Conservation (phyloP, 2,888 invertebrate species). For the Zootermopsis nevadensis region DNA sequence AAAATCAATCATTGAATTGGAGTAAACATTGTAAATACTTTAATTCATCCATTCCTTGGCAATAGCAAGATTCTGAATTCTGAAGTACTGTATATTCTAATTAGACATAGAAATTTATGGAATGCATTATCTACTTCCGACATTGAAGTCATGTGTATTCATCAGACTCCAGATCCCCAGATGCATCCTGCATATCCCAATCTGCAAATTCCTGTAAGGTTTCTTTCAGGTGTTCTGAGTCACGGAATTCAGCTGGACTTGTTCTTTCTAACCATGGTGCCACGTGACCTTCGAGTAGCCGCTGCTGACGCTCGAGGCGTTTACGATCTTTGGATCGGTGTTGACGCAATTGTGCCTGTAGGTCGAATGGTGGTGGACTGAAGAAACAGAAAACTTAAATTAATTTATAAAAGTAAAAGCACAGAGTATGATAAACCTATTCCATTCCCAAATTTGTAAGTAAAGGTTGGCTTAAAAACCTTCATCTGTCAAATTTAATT, state of each 20-base stretch:
- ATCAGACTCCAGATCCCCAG: conserved; percentile 45
- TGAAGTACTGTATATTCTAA: no score
- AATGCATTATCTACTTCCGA: no score
- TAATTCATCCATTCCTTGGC: neutral
- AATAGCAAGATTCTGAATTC: no score
- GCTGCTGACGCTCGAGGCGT: conserved; percentile 59
- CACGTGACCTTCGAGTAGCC: conserved; percentile 58
- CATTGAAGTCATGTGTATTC: conserved; percentile 5
- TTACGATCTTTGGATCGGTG: conserved; percentile 61
- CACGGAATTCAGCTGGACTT: conserved; percentile 21
- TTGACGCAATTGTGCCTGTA: conserved; percentile 69
- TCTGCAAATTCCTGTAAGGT: conserved; percentile 15
- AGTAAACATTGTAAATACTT: neutral
- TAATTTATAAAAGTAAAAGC: neutral
- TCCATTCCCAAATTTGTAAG: no score
- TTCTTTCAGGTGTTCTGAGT: conserved; percentile 2
- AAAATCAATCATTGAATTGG: neutral
- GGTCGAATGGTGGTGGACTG: conserved; percentile 72
- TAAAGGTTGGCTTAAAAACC: no score
- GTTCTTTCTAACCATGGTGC: conserved; percentile 53
- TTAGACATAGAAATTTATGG: no score
- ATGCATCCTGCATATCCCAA: conserved; percentile 42
- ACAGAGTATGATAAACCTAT: no score
- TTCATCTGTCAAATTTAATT: no score
- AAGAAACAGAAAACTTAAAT: neutral